A percentile compares a stretch with the other conserved stretches of the same genome.
phyloP scores from a whole-genome alignment of 2,113 vertebrate genomes.

The Pimephales promelas region DNA sequence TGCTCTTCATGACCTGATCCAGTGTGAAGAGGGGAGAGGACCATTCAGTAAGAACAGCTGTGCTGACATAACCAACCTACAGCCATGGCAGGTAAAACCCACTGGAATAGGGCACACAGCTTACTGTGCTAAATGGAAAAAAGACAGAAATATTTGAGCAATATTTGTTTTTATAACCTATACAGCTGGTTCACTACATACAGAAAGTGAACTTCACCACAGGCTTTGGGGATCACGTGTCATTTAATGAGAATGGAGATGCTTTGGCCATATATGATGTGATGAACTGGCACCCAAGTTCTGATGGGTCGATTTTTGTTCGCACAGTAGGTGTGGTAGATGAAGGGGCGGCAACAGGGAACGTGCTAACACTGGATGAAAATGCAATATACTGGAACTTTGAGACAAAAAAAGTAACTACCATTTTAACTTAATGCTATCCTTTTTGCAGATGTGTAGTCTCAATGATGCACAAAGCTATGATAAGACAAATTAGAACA shows the following conservation, averaged over 20 bases:
- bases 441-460: neutral
- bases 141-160: neutral
- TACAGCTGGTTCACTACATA: slow-evolving; percentile 51
- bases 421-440: neutral
- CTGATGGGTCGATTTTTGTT: slow-evolving; percentile 60
- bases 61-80: slow-evolving; percentile 63
- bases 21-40: slow-evolving; percentile 67
- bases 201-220: slow-evolving; percentile 70
- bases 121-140: neutral
- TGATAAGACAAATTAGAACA: neutral
- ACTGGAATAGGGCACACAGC: neutral
- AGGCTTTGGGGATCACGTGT: slow-evolving; percentile 30
- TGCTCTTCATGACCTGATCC: slow-evolving; percentile 61
- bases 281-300: slow-evolving; percentile 65
- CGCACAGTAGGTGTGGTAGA: slow-evolving; percentile 67
- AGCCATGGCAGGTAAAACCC: slow-evolving; percentile 71
- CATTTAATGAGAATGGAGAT: slow-evolving; percentile 43
- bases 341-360: slow-evolving; percentile 53
- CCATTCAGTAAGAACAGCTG: slow-evolving; percentile 69
- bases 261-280: slow-evolving; percentile 27
- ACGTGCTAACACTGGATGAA: slow-evolving; percentile 67
- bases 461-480: neutral
- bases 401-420: slow-evolving; percentile 50
- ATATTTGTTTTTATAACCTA: neutral
- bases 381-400: slow-evolving; percentile 64